Base-by-base conservation (phyloP, 2,888 invertebrate genomes). In the Pyrochroa serraticornis region DNA sequence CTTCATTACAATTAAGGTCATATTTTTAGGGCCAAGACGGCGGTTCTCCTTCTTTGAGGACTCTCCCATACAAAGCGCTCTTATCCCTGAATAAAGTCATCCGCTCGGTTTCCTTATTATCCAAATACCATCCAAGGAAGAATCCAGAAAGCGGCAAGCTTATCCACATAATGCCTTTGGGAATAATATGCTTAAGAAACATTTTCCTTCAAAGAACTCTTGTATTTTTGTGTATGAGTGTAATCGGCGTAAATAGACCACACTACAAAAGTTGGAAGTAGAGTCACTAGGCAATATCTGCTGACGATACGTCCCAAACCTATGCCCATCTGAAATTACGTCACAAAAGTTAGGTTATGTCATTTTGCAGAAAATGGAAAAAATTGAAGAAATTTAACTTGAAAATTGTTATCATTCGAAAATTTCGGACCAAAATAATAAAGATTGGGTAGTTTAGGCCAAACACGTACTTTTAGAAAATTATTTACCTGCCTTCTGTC, bases 61-160 rank as follows among this genome's bases (percentile, higher is more conserved):
- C 79, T 55, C 88, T 83, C 13, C 90, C 91, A 74, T 88, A 94
- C 35, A 94, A 79, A 44, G 87, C 85, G 71, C 92, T 92, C 75
- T 89, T 92, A 74, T 94, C 93, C 58, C 93, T 83, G 75, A 88
- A 94, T 65, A 77, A 79, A 0, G 83, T 82, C 86, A 92, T 85
- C 51, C 92, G 83, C 58, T 88, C 81, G 0, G 88, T 88, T 80
- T 93, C 92, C 66, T 84, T 81, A 3, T 80, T 78, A 72, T 92
- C 91, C 49, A 92, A 67, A 64, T 77, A 87, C 69, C 82, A 81
- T 1, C 92, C 92, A 48, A 90, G 58, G 1, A 78, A 72, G 65
- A 75, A 85, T 0, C 89, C 89, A 30, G 80, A 65, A 0, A 85
- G 0, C 0, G 90, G 89, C 0, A 89, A 35, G 0, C 77, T 73